These are phyloP conservation scores for Lanius collurio DNA, from an alignment of 2,113 vertebrate species.

Conservation along the genomic window DNA sequence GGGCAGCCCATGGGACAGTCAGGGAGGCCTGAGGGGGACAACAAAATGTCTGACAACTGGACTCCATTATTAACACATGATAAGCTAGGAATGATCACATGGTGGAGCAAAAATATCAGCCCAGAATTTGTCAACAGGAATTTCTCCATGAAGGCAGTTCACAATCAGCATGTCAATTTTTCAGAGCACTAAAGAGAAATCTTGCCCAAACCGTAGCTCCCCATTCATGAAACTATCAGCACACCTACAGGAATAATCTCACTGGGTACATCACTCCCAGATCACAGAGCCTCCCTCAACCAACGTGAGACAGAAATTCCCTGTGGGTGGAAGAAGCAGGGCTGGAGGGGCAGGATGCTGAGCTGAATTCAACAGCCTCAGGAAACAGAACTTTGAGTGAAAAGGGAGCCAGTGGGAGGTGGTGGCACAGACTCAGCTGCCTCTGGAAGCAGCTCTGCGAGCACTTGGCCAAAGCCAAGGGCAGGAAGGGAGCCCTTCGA, in stretches of 20 bases:
- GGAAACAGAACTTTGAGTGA: background rate
- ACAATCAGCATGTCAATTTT: background rate
- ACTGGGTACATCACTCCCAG: background rate
- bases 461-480: background rate
- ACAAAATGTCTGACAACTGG: background rate
- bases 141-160: background rate
- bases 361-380: background rate
- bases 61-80: conserved; percentile 3
- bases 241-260: background rate
- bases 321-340: background rate
- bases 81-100: background rate
- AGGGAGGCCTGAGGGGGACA: background rate
- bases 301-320: background rate
- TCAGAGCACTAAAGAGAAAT: background rate
- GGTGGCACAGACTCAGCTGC: background rate
- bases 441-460: background rate
- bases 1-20: background rate
- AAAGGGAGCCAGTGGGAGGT: background rate
- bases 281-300: background rate
- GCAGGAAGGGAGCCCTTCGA: background rate
- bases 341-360: background rate
- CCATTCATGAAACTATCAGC: background rate
- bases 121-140: background rate
- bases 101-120: background rate
- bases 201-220: background rate